phyloP scores from a whole-genome alignment of 2,888 invertebrate species.

The Platypus cylindrus region DNA sequence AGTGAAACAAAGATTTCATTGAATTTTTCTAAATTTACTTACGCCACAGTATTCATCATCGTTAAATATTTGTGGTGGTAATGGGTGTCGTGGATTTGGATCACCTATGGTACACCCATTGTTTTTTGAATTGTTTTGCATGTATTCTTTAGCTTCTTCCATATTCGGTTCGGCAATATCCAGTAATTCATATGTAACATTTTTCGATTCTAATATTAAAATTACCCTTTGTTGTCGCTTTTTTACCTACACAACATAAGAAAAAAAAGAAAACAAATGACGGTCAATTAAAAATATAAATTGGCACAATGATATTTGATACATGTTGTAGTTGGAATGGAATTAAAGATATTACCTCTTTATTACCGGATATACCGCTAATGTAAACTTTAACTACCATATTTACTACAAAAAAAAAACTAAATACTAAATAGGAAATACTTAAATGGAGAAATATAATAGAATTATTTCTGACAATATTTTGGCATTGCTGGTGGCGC shows the following conservation, averaged over 20 bases:
- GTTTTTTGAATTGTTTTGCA: slow-evolving; percentile 76
- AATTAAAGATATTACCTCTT: slow-evolving; percentile 58
- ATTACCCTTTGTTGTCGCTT: slow-evolving; percentile 88
- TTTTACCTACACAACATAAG: slow-evolving; percentile 57
- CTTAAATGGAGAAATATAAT: too few species aligned
- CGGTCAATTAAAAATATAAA: slow-evolving; percentile 4
- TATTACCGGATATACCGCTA: slow-evolving; percentile 87
- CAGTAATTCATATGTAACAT: slow-evolving; percentile 76
- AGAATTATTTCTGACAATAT: slow-evolving; percentile 20
- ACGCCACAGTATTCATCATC: slow-evolving; percentile 89
- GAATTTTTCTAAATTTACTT: slow-evolving; percentile 33
- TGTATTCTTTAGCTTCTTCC: slow-evolving; percentile 78
- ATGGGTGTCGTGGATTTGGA: slow-evolving; percentile 60
- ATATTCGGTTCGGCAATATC: slow-evolving; percentile 92
- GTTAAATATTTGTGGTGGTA: slow-evolving; percentile 92
- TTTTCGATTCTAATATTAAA: slow-evolving; percentile 87
- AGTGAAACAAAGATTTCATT: too few species aligned
- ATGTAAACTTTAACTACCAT: slow-evolving; percentile 89
- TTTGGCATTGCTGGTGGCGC: slow-evolving; percentile 18
- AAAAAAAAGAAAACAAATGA: slow-evolving; percentile 1
- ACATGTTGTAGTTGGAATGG: background rate
- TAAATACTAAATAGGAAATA: too few species aligned
- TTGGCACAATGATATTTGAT: slow-evolving; percentile 1
- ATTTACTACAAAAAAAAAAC: slow-evolving; percentile 21
- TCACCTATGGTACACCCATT: slow-evolving; percentile 62